A percentile compares a stretch with the other conserved stretches of the same genome.
These are phyloP conservation scores for Limnephilus lunatus DNA, from an alignment of 2,888 invertebrate genomes.

Conservation along the genomic window DNA sequence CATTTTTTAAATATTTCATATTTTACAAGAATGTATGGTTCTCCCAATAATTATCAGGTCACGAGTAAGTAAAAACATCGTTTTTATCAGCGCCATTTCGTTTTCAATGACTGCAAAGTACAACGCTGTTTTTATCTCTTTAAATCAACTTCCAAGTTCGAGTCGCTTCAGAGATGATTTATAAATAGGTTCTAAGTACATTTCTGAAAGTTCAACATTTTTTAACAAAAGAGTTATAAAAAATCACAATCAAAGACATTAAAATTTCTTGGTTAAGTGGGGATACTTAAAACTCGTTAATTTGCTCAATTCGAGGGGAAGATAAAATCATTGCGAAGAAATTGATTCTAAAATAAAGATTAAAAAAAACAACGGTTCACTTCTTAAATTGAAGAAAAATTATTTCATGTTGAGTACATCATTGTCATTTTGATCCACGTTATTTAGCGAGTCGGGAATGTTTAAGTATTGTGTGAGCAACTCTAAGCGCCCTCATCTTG, in stretches of 20 bases:
- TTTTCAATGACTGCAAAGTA: constrained; percentile 49
- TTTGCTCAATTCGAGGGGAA: background rate
- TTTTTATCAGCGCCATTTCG: constrained; percentile 58
- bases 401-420: background rate
- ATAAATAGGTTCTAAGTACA: too few species aligned
- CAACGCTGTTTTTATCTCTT: background rate
- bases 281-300: background rate
- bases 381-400: background rate
- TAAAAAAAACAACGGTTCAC: too few species aligned
- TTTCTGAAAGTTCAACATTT: background rate
- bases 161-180: background rate
- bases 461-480: too few species aligned
- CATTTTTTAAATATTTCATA: background rate
- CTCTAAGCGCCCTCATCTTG: background rate
- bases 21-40: background rate
- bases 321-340: background rate
- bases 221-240: background rate
- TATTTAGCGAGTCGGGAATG: too few species aligned
- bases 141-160: background rate
- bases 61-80: constrained; percentile 13
- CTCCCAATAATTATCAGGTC: background rate
- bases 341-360: background rate
- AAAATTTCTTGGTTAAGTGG: too few species aligned
- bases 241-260: too few species aligned
- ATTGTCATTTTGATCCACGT: background rate